These are phyloP conservation scores for Spodoptera picta DNA, from an alignment of 2,888 invertebrate genomes.

Conservation along the genomic window DNA sequence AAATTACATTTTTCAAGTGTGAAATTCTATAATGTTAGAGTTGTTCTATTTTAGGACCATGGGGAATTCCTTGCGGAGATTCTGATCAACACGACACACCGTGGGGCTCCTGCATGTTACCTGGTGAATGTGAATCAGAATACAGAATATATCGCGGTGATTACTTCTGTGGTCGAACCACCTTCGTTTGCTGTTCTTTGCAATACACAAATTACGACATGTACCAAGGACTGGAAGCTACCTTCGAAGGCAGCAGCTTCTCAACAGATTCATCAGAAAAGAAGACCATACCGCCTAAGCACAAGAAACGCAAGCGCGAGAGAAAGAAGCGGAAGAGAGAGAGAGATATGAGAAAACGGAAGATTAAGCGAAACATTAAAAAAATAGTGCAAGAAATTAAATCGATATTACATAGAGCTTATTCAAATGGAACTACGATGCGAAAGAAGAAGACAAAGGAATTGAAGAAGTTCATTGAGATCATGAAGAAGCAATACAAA, in stretches of 20 bases:
- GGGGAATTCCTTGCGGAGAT: slow-evolving; percentile 82
- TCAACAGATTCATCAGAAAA: slow-evolving; percentile 72
- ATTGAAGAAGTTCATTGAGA: slow-evolving; percentile 75
- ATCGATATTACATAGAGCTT: slow-evolving; percentile 70
- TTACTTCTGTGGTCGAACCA: slow-evolving; percentile 75
- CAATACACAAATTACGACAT: slow-evolving; percentile 74
- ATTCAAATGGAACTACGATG: slow-evolving; percentile 70
- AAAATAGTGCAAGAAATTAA: slow-evolving; percentile 73
- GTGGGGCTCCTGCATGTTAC: slow-evolving; percentile 79
- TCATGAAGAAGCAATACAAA: slow-evolving; percentile 73
- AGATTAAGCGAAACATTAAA: slow-evolving; percentile 71
- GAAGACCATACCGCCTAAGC: slow-evolving; percentile 44
- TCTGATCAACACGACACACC: slow-evolving; percentile 81
- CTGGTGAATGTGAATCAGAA: slow-evolving; percentile 78
- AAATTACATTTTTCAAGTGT: not conserved
- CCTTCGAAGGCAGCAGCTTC: slow-evolving; percentile 72
- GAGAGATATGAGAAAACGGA: slow-evolving; percentile 59
- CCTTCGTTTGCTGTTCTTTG: slow-evolving; percentile 78
- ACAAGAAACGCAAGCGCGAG: not conserved
- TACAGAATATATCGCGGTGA: slow-evolving; percentile 80
- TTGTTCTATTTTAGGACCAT: slow-evolving; percentile 70
- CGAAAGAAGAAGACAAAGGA: slow-evolving; percentile 75
- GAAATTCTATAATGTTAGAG: not conserved
- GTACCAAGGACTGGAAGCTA: slow-evolving; percentile 78
- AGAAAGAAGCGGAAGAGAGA: slow-evolving; percentile 37